Conservation (phyloP, 2,888 invertebrate genomes). For the Cerastis leucographa region DNA sequence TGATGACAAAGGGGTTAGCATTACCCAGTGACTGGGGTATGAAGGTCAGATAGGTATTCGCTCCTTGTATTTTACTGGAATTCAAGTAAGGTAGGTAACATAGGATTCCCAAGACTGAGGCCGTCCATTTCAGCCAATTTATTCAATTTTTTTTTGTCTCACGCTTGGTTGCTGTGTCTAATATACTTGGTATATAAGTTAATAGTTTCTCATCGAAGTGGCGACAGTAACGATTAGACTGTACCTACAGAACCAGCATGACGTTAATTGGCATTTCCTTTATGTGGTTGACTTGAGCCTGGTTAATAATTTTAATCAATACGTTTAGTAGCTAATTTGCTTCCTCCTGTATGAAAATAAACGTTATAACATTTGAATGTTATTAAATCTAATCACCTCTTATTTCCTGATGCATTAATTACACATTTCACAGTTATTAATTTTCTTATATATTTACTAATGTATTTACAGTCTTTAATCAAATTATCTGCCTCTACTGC, state of each 20-base stretch:
- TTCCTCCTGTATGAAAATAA: conserved; percentile 37
- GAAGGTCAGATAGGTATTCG: neutral
- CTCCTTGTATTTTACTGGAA: neutral
- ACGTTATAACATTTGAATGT: conserved; percentile 29
- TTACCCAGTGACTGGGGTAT: neutral
- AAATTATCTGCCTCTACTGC: neutral
- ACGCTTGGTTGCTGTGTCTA: neutral
- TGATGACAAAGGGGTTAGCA: neutral
- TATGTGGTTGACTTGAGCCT: conserved; percentile 2
- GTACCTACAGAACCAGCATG: conserved; percentile 16
- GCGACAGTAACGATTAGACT: neutral
- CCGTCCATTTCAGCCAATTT: neutral
- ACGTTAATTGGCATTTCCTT: conserved; percentile 49
- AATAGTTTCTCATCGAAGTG: neutral
- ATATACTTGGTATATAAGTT: neutral
- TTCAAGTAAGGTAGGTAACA: neutral
- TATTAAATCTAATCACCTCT: conserved; percentile 31
- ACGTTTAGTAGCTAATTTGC: conserved; percentile 16
- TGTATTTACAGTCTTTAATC: conserved; percentile 22
- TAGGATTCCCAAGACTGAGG: neutral
- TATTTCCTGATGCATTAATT: conserved; percentile 34
- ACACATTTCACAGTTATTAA: neutral
- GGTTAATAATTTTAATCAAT: conserved; percentile 44
- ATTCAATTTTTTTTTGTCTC: neutral
- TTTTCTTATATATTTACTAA: conserved; percentile 19